Base-by-base conservation (phyloP, 2,888 invertebrate genomes). In the Ophion ellenae region DNA sequence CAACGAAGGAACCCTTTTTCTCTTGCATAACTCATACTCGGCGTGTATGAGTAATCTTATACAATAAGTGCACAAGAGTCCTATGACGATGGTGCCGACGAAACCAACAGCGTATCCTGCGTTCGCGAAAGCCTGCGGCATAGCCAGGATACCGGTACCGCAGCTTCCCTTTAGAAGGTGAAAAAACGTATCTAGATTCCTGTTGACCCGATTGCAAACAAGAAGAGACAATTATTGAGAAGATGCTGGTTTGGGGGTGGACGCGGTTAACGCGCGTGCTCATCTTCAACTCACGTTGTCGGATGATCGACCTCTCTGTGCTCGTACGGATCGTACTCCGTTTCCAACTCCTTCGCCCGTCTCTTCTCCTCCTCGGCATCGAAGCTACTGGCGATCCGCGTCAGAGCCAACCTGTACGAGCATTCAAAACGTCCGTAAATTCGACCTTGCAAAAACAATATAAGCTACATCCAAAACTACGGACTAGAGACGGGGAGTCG, bases 111-210 rank as follows among this genome's bases (percentile, higher is more conserved):
- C 95, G 89, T 97, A 96, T 2, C 98, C 98, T 0, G 98, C 96
- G 92, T 98, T 96, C 89, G 96, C 95, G 92, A 98, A 97, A 0
- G 98, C 98, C 88, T 96, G 95, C 0, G 98, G 98, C 97, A 99
- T 97, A 5, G 98, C 98, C 77, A 99, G 95, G 89, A 98, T 97
- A 7, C 99, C 99, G 0, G 98, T 98, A 0, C 99, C 99, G 87
- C 98, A 95, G 93, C 98, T 98, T 45, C 98, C 98, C 94, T 98
- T 98, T 88, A 98, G 94, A 82, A 98, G 94, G 93, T 98, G 98
- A 88, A 98, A 96, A 85, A 98, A 95, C 0, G 98, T 97, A 91
- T 98, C 97, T 78, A 95, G 94, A 93, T 97, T 97, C 81, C 98
- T 98, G 94, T 75, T 28, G 10, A 66, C 14, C 14, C 53, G 53